Evolutionary conservation across 2,797 vertebrate species (phyloP).

Genomic region (Taenioides sp.): DNA sequence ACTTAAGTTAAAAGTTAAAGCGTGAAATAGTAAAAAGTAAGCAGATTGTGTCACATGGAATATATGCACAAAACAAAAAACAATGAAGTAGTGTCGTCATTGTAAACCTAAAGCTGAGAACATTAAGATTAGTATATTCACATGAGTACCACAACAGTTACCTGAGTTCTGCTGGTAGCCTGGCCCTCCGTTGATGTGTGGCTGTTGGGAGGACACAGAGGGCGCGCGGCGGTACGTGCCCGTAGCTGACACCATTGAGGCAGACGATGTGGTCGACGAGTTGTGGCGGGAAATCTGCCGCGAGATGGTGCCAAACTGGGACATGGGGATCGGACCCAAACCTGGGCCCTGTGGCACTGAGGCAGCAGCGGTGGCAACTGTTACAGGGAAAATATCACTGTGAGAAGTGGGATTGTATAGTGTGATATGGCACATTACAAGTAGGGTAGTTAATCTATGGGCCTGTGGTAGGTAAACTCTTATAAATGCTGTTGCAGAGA

Average conservation of each 20-base stretch:
- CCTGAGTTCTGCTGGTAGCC: constrained; percentile 93
- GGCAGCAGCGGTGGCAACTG: constrained; percentile 66
- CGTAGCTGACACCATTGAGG: constrained; percentile 97
- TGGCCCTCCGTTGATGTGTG: constrained; percentile 96
- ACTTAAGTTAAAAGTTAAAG: too few relatives aligned
- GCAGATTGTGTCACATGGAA: background rate
- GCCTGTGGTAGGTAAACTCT: background rate
- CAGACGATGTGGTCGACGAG: constrained; percentile 92
- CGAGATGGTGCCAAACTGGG: constrained; percentile 98
- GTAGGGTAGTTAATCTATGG: background rate
- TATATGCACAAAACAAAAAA: background rate
- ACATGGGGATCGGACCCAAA: constrained; percentile 93
- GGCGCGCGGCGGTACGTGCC: constrained; percentile 97
- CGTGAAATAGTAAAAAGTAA: background rate
- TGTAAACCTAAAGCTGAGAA: background rate
- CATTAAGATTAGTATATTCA: background rate
- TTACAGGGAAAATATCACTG: background rate
- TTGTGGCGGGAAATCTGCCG: constrained; percentile 98
- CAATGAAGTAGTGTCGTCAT: background rate
- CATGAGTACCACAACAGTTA: constrained; percentile 49
- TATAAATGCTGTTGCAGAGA: background rate
- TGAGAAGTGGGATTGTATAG: background rate
- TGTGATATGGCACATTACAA: background rate
- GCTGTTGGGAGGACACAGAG: constrained; percentile 94
- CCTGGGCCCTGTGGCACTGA: constrained; percentile 81